Percentiles rank a stretch among this genome's conserved stretches.
phyloP scores from a whole-genome alignment of 2,113 vertebrate species.

The Erpornis zantholeuca region DNA sequence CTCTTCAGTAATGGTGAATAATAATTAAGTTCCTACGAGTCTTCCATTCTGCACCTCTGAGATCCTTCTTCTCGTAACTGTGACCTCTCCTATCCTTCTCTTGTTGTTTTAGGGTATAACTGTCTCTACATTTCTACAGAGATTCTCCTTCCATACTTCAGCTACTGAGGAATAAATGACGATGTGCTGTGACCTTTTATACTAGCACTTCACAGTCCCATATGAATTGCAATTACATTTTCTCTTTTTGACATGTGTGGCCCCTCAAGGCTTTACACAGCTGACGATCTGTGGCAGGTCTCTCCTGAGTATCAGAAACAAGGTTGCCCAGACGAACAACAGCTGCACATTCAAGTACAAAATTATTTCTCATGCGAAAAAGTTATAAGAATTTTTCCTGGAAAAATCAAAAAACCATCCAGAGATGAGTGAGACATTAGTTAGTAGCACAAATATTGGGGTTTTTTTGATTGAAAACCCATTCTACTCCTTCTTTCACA shows the following conservation, averaged over 20 bases:
- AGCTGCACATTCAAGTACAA: background rate
- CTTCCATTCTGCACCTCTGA: background rate
- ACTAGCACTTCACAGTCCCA: background rate
- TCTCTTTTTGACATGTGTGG: background rate
- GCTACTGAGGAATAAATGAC: background rate
- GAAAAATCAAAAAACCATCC: background rate
- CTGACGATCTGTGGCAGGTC: background rate
- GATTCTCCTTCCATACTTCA: slow-evolving; percentile 1
- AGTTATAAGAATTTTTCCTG: background rate
- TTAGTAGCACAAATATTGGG: background rate
- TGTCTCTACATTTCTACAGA: background rate
- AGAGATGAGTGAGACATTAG: background rate
- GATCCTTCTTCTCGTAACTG: background rate
- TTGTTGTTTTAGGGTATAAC: background rate
- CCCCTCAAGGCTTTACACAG: background rate
- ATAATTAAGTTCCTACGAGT: slow-evolving; percentile 2
- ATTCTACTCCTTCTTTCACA: background rate
- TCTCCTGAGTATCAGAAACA: background rate
- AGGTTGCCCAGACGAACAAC: background rate
- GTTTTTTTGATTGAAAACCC: background rate
- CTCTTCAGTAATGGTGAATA: background rate
- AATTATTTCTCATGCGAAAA: background rate
- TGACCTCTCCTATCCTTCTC: background rate
- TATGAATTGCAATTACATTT: slow-evolving; percentile 12
- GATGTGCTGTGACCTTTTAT: slow-evolving; percentile 15